Base-by-base conservation (phyloP, 2,113 vertebrate species). In the Phrynocephalus versicolor region DNA sequence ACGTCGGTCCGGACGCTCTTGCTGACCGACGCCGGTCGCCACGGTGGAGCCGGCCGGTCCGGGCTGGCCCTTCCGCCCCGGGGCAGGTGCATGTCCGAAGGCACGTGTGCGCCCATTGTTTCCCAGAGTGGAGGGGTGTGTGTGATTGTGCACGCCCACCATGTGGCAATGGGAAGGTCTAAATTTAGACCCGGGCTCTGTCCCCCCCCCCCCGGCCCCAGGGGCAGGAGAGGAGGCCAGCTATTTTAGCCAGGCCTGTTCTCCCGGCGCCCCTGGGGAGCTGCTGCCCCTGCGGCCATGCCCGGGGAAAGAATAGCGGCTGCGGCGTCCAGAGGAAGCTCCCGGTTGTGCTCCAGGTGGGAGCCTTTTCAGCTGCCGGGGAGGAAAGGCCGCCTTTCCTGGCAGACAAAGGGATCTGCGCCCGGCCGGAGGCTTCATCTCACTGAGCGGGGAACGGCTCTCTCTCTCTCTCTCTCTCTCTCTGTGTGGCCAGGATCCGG, bases 311-410 rank as follows among this genome's bases (percentile, higher is more conserved):
- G 95, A 96, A 96, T 96, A 95, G 95, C 94, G 93, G 9, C n/a
- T 65, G 58, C 14, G 58, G 9, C 7, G 21, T 9, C 91, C 92
- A 96, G 95, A 96, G 96, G 96, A 96, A 96, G 96, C 95, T 94
- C 93, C 94, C 95, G 12, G 96, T 96, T 96, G 94, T 96, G 95
- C 95, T 96, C 96, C 96, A 96, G 96, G 96, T 97, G 96, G 96
- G 95, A 95, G 96, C 94, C 95, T 96, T 95, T 95, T 95, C 95
- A 95, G 94, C 87, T 94, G 55, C 90, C 92, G 96, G 96, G 96
- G 96, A 96, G 96, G 96, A 96, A 97, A 94, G 94, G 85, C 90
- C 93, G 94, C 96, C 94, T 92, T 94, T 84, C 60, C 58, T 60
- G 13, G 89, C 41, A 2, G 93, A 51, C 5, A 94, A 94, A 89